Base-by-base conservation (phyloP, 2,113 vertebrate species). In the Trogon melanurus region DNA sequence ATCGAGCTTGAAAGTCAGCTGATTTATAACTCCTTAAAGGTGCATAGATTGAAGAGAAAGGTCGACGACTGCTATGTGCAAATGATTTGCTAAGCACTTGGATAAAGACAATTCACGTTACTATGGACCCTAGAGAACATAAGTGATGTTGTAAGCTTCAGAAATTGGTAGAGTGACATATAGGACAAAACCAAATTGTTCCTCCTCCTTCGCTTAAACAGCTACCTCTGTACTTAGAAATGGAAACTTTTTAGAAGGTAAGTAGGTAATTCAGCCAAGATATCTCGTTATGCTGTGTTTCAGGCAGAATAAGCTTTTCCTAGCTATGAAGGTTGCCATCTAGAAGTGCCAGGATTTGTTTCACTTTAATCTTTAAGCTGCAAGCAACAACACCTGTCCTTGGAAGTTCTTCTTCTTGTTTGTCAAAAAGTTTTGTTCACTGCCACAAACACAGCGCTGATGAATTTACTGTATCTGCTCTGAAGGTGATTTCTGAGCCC, bases 21-120 rank as follows among this genome's bases (percentile, higher is more conserved):
- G 98, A 98, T 98, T 98, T 98, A 98, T 98, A 97, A 96, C 98
- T 98, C 96, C 95, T 94, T 97, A 97, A 97, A 98, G 98, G 96
- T 95, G 95, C 94, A 88, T 73, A 95, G 97, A 98, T 97, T 96
- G 97, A 97, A 98, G 97, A 97, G 98, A 98, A 98, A 98, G 98
- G 98, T 98, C 86, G 93, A 73, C 94, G 79, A 71, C 95, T 58
- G 74, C 96, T 96, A 36, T 79, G 93, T 97, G 97, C 94, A 96
- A 96, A 85, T 97, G 98, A 98, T 98, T 98, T 98, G 97, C 97
- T 97, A 93, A 97, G 96, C 95, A 88, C 91, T 93, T 83, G 84
- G 95, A 97, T 96, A 96, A 97, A 97, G 97, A 97, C 96, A 96
- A 88, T 97, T 97, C 97, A 92, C 84, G 16, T 96, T 95, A 66